These are phyloP conservation scores for Ciconia maguari DNA, from an alignment of 2,113 vertebrate genomes.

Conservation along the genomic window DNA sequence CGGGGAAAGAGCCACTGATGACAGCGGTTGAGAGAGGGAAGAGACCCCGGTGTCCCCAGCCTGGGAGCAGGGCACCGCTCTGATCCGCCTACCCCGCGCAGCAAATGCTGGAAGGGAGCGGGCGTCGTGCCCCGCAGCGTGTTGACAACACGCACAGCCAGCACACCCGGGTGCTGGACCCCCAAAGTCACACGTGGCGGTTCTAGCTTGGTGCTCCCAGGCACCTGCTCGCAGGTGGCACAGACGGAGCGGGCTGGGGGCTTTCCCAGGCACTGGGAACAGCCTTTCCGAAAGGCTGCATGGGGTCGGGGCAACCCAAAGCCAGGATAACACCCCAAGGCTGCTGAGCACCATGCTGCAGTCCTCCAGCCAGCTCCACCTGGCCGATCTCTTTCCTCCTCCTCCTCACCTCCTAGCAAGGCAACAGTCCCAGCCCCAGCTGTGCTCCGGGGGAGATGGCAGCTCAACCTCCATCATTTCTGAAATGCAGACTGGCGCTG, in stretches of 20 bases:
- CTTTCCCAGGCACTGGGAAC: neutral
- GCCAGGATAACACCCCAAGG: accelerated
- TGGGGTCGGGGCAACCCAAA: neutral
- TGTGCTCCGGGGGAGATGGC: neutral
- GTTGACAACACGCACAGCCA: accelerated
- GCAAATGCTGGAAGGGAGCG: neutral
- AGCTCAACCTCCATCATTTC: neutral
- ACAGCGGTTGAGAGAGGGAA: neutral
- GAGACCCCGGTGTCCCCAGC: neutral
- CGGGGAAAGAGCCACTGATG: accelerated
- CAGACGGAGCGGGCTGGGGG: accelerated
- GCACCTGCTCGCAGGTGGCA: neutral
- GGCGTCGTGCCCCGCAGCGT: accelerated
- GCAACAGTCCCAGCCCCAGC: neutral
- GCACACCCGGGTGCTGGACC: neutral
- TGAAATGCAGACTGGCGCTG: accelerated
- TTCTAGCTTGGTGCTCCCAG: neutral
- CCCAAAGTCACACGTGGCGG: accelerated
- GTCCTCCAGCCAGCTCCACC: neutral
- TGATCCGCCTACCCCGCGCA: accelerated
- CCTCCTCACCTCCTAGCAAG: neutral
- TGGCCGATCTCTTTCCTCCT: neutral
- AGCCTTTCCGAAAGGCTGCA: neutral
- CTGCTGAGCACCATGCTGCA: neutral
- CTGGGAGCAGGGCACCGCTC: neutral